Conservation (phyloP, 2,113 vertebrate species). For the Sturnira hondurensis region DNA sequence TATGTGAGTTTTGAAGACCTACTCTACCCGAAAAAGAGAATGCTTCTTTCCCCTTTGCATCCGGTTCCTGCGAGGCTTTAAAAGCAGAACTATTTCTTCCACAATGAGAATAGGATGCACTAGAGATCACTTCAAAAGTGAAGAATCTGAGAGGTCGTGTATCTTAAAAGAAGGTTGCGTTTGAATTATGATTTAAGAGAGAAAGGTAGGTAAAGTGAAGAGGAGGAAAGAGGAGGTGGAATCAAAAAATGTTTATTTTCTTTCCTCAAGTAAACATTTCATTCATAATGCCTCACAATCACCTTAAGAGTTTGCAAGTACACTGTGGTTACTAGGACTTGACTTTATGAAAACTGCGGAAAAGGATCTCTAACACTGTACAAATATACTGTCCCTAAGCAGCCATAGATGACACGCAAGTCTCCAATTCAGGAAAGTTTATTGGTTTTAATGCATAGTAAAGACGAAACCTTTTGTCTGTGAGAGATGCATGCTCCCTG, state of each 20-base stretch:
- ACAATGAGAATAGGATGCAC: rapidly evolving
- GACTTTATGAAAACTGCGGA: not conserved
- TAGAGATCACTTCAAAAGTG: not conserved
- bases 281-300: not conserved
- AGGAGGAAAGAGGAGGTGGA: not conserved
- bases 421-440: not conserved
- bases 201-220: not conserved
- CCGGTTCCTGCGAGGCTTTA: not conserved
- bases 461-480: not conserved
- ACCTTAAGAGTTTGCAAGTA: not conserved
- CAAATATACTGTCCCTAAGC: not conserved
- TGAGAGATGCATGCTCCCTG: not conserved
- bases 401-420: not conserved
- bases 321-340: not conserved
- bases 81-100: not conserved
- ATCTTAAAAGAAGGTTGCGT: not conserved
- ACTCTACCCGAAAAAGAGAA: not conserved
- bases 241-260: not conserved
- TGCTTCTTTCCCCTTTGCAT: not conserved
- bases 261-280: not conserved
- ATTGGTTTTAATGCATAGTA: not conserved
- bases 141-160: not conserved
- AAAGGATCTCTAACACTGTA: not conserved
- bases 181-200: not conserved
- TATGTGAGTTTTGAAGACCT: not conserved